Evolutionary conservation across 1,140 invertebrate species (phyloP), one percentile per base, ranked within the genome.

Genomic region (Halotydeus destructor): DNA sequence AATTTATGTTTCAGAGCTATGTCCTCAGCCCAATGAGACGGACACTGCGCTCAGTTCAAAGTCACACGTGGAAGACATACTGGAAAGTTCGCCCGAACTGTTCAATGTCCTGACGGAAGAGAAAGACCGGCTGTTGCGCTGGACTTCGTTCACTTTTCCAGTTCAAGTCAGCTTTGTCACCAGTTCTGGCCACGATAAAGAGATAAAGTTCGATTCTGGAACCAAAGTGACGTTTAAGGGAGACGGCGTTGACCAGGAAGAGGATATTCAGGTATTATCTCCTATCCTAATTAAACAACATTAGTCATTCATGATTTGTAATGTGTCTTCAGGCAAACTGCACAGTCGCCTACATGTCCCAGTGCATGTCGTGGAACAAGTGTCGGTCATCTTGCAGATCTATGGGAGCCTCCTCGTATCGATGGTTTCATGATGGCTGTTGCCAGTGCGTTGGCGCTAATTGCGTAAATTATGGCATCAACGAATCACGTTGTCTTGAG

Each of bases 341-440:
- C 57, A 86, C 82, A 5, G 84, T 93, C 1, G 82, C 80, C 1
- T 94, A 79, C 59, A 75, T 88, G 72, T 72, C 76, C 18, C 72
- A 85, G 52, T 93, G 86, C 57, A 77, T 79, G 63, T 81, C 84
- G 2, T 75, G 74, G 64, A 74, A 75, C 54, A 89, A 88, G 57
- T 94, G 84, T 56, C 73, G 71, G 52, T 66, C 63, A 3, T 71
- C 71, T 6, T 89, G 83, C 55, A 68, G 71, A 45, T 78, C 78
- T 1, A 77, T 75, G 69, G 75, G 75, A 21, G 72, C 74, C 5
- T 61, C 66, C 11, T 71, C 71, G 59, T 81, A 71, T 58, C 68
- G 85, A 31, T 59, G 57, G 57, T 93, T 93, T 60, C 83, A 89
- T 58, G 79, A 89, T 57, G 85, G 83, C 2, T 93, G 86, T 54